Conservation (phyloP, 2,113 vertebrate genomes). For the Peromyscus leucopus region DNA sequence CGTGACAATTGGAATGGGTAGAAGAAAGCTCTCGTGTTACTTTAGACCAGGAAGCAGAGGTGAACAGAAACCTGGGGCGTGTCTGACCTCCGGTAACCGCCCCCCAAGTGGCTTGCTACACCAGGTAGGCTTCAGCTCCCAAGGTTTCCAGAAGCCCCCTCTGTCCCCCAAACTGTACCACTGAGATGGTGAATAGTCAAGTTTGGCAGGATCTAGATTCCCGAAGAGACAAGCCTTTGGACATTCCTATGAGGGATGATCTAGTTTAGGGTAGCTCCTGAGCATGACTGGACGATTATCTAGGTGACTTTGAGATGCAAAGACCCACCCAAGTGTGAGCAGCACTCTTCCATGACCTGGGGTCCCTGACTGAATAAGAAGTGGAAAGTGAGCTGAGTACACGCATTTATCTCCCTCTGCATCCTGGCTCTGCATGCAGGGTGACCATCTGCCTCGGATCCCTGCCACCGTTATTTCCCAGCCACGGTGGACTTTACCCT, state of each 20-base stretch:
- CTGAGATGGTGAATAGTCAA: neutral
- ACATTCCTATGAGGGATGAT: neutral
- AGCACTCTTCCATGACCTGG: neutral
- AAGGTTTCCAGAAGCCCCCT: neutral
- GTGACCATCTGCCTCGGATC: neutral
- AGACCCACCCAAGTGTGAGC: neutral
- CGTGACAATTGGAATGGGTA: neutral
- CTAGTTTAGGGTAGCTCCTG: neutral
- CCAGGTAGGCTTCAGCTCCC: neutral
- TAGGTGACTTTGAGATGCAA: neutral
- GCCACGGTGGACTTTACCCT: neutral
- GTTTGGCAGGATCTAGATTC: neutral
- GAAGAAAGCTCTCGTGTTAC: neutral
- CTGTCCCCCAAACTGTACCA: neutral
- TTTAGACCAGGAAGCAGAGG: neutral
- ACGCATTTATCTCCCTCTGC: neutral
- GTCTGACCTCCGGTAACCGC: neutral
- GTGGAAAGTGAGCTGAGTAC: neutral
- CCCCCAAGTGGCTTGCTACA: neutral
- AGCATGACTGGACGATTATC: too few relatives aligned
- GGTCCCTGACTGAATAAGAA: neutral
- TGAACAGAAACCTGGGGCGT: neutral
- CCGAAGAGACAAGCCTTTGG: neutral
- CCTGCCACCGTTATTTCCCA: neutral
- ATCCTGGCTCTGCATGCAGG: neutral